phyloP scores from a whole-genome alignment of 2,113 vertebrate species.

The Silurus glanis region DNA sequence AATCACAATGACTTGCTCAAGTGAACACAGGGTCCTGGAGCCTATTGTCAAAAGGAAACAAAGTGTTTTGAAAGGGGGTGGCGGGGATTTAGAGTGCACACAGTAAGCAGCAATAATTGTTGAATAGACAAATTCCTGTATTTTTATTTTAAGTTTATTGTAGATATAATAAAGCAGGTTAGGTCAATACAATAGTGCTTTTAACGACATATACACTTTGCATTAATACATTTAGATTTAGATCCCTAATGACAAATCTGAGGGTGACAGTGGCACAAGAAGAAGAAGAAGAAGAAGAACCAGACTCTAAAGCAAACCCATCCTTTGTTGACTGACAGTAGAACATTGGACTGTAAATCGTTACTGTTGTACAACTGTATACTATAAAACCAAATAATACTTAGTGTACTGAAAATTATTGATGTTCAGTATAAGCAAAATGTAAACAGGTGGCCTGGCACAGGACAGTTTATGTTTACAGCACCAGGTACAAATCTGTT shows the following conservation, averaged over 20 bases:
- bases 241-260: neutral
- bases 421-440: neutral
- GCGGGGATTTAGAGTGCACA: neutral
- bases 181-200: neutral
- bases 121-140: constrained; percentile 3
- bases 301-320: neutral
- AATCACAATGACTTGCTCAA: constrained; percentile 48
- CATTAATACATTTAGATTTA: neutral
- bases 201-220: neutral
- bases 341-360: neutral
- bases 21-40: constrained; percentile 2
- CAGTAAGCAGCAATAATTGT: neutral
- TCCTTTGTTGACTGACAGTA: neutral
- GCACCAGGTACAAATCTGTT: neutral
- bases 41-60: constrained; percentile 8
- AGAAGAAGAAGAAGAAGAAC: neutral
- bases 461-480: neutral
- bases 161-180: neutral
- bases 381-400: neutral
- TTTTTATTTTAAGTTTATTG: neutral
- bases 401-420: neutral
- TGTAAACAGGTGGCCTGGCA: neutral
- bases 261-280: too few relatives aligned
- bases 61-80: neutral
- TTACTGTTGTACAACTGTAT: neutral